These are phyloP conservation scores for Leptoclinus maculatus DNA, from an alignment of 2,797 vertebrate genomes.

Conservation along the genomic window DNA sequence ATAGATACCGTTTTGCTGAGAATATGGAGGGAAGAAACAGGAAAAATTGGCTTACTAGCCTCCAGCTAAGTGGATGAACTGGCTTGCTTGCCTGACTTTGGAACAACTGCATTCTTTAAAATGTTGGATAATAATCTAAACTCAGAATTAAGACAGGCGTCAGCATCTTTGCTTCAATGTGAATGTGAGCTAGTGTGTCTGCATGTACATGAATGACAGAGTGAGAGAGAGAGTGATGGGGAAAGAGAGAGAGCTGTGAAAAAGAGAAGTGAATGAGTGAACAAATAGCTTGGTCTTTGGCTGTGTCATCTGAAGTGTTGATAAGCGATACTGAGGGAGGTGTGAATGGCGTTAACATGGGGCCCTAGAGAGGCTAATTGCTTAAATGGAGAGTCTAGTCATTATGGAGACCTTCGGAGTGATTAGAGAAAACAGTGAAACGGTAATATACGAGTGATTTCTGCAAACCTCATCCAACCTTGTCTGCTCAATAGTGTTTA, in stretches of 20 bases:
- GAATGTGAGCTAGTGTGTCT: slow-evolving; percentile 16
- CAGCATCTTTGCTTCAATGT: slow-evolving; percentile 21
- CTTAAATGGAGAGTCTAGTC: slow-evolving; percentile 64
- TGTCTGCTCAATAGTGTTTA: background rate
- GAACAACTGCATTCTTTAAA: background rate
- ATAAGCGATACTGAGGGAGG: slow-evolving; percentile 67
- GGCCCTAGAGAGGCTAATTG: slow-evolving; percentile 66
- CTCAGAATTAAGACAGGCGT: background rate
- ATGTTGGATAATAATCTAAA: no score
- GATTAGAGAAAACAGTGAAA: slow-evolving; percentile 69
- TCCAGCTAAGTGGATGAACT: background rate
- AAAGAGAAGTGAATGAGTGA: slow-evolving; percentile 59
- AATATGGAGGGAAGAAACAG: no score
- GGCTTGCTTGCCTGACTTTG: background rate
- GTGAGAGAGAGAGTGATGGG: slow-evolving; percentile 51
- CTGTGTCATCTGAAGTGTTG: slow-evolving; percentile 67
- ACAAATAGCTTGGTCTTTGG: slow-evolving; percentile 65
- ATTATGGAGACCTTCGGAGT: slow-evolving; percentile 61
- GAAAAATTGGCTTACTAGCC: background rate
- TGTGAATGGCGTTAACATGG: slow-evolving; percentile 70
- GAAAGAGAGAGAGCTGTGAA: slow-evolving; percentile 52
- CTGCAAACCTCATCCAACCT: slow-evolving; percentile 26
- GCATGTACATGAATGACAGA: slow-evolving; percentile 36
- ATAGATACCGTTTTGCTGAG: no score
- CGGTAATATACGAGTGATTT: slow-evolving; percentile 51